Evolutionary conservation across 37 sponge, comb jelly and placozoan species (phyloP), one percentile per base, ranked within the genome.

Genomic region (Axinella damicornis): DNA sequence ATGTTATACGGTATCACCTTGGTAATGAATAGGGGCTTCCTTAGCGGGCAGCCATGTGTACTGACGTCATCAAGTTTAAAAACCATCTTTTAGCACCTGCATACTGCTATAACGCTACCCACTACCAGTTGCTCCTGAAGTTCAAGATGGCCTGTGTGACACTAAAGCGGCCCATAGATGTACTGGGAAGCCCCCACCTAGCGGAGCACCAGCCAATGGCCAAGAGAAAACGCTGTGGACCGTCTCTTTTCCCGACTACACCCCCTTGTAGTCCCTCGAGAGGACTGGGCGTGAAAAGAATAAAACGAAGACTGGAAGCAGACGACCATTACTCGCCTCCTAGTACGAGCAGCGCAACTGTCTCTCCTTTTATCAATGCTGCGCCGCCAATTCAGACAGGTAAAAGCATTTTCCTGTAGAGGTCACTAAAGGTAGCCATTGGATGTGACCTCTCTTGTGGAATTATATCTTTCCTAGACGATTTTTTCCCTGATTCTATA

Each of bases 91-190:
- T 9, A 46, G 6, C 46, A 12, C 9, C n/a, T n/a, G n/a, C n/a
- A n/a, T n/a, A n/a, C n/a, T n/a, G n/a, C n/a, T n/a, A n/a, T n/a
- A n/a, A n/a, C n/a, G n/a, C n/a, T n/a, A n/a, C n/a, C n/a, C n/a
- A n/a, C n/a, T n/a, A n/a, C n/a, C n/a, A n/a, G n/a, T n/a, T n/a
- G n/a, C n/a, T n/a, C n/a, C n/a, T n/a, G n/a, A n/a, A 46, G 6
- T 46, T 9, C 46, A 80, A 66, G 9, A 95, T 95, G 95, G 91
- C 96, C 19, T 95, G 96, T 86, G 92, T 89, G 53, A 97, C 97
- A 30, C 57, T 97, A 18, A 97, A 97, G 58, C 87, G 97, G 52
- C 90, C 92, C 2, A 58, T 97, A 0, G 94, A 97, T 9, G 85
- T 92, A 54, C 37, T 90, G 53, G 93, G 93, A 16, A 89, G 90